Conservation (phyloP, 2,888 invertebrate species). For the Chloroclysta siterata region DNA sequence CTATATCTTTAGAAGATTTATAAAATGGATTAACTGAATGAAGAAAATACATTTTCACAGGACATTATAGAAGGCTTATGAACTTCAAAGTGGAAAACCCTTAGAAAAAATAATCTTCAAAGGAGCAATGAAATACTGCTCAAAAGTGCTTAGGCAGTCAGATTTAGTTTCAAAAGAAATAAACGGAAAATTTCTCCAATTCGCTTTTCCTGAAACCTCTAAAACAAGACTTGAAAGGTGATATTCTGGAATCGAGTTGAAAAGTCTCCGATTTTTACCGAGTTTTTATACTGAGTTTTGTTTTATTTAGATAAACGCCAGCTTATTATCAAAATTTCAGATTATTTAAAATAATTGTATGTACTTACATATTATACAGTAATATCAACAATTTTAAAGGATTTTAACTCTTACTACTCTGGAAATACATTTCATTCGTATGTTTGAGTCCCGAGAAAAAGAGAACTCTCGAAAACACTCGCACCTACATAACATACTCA, state of each 20-base stretch:
- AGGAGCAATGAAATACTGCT: conserved; percentile 27
- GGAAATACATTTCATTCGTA: no score
- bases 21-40: no score
- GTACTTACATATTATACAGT: no score
- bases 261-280: conserved; percentile 37
- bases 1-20: no score
- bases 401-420: no score
- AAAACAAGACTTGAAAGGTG: conserved; percentile 36
- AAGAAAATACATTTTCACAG: background rate
- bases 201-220: conserved; percentile 30
- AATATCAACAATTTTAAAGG: background rate
- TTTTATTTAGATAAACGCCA: conserved; percentile 23
- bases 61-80: conserved; percentile 4
- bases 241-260: conserved; percentile 38
- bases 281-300: conserved; percentile 22
- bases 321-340: conserved; percentile 13
- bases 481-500: no score
- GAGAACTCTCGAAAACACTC: no score
- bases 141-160: conserved; percentile 28
- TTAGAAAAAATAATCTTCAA: conserved; percentile 10
- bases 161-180: conserved; percentile 37
- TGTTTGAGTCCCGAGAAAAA: no score
- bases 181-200: conserved; percentile 32
- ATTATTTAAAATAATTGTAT: conserved; percentile 2
- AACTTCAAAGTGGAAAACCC: conserved; percentile 15